A percentile compares a stretch with the other conserved stretches of the same genome.
Conservation (phyloP, 2,113 vertebrate genomes). For the Labeo catla region DNA sequence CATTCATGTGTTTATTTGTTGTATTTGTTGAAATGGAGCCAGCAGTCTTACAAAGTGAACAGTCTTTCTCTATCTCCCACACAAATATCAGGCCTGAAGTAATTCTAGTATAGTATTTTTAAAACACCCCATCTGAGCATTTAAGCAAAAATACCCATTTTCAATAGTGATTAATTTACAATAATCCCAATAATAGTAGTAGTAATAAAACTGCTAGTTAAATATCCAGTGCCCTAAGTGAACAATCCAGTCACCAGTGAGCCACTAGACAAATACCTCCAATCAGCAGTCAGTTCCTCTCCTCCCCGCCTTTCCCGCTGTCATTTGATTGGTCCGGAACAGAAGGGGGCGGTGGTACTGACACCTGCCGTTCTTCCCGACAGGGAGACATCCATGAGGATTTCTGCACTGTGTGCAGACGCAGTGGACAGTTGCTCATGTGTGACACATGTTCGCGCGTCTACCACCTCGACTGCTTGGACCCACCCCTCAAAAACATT, state of each 20-base stretch:
- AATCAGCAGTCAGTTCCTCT: conserved; percentile 50
- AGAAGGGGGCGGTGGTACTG: conserved; percentile 72
- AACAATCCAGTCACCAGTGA: conserved; percentile 8
- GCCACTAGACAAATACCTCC: conserved; percentile 17
- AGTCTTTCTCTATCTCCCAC: conserved; percentile 56
- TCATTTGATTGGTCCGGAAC: conserved; percentile 63
- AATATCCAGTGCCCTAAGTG: background rate
- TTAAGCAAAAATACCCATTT: conserved; percentile 12
- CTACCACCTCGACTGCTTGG: conserved; percentile 99
- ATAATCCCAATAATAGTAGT: background rate
- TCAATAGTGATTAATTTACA: background rate
- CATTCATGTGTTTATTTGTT: conserved; percentile 66
- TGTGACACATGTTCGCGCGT: conserved; percentile 99
- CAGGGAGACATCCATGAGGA: conserved; percentile 99
- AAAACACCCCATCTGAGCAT: background rate
- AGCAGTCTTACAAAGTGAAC: conserved; percentile 81
- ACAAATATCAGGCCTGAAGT: conserved; percentile 32
- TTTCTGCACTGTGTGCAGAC: conserved; percentile 99
- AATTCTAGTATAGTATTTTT: conserved; percentile 2
- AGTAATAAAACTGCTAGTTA: background rate
- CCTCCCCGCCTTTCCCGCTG: conserved; percentile 58
- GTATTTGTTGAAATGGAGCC: conserved; percentile 50
- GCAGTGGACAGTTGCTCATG: conserved; percentile 99
- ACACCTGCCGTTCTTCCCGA: conserved; percentile 84
- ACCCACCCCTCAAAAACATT: conserved; percentile 98